These are phyloP conservation scores for Lepidostoma basale DNA, from an alignment of 1,140 invertebrate genomes.

Conservation along the genomic window DNA sequence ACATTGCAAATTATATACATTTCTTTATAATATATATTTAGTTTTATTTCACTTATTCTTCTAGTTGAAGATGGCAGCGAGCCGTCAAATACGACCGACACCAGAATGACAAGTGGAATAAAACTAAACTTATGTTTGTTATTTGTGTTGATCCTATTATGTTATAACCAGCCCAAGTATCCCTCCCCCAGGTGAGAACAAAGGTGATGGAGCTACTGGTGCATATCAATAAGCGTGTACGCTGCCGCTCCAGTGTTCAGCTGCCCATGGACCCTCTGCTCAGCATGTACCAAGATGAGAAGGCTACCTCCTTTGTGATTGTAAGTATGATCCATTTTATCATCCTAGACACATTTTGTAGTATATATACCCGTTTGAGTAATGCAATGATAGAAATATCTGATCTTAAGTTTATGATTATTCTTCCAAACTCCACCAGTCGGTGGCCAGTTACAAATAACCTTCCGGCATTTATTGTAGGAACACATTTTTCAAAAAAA, in stretches of 20 bases:
- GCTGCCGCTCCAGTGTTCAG: conserved; percentile 82
- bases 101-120: too few relatives aligned
- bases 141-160: too few relatives aligned
- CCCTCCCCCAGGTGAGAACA: conserved; percentile 52
- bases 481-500: too few relatives aligned
- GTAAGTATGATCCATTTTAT: too few relatives aligned
- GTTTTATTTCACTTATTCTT: too few relatives aligned
- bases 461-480: too few relatives aligned
- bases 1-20: not conserved
- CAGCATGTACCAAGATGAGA: conserved; percentile 79
- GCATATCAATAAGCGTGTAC: conserved; percentile 89
- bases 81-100: too few relatives aligned
- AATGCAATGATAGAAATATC: conserved; percentile 26
- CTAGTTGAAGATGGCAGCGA: too few relatives aligned
- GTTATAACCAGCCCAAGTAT: not conserved
- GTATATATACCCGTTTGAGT: conserved; percentile 15
- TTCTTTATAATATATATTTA: not conserved
- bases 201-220: conserved; percentile 92
- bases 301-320: conserved; percentile 80
- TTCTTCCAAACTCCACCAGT: not conserved
- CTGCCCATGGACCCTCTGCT: conserved; percentile 86
- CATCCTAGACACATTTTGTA: too few relatives aligned
- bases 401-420: not conserved
- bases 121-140: too few relatives aligned
- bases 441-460: too few relatives aligned